A percentile compares a stretch with the other conserved stretches of the same genome.
phyloP scores from a whole-genome alignment of 2,888 invertebrate genomes.

The Vesta saturnalis region DNA sequence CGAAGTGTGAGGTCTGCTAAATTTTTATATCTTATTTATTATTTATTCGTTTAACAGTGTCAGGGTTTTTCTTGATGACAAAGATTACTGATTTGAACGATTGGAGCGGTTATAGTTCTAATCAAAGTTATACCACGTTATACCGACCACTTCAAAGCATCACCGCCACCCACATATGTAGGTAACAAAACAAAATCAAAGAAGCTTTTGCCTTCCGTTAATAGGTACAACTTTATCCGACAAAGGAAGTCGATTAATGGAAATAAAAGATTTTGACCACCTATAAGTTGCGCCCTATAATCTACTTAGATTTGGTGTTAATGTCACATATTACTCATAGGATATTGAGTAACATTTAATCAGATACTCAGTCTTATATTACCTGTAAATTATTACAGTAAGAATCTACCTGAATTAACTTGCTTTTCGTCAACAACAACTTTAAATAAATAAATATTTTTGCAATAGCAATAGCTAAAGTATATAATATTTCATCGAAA shows the following conservation, averaged over 20 bases:
- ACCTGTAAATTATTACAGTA: too few relatives aligned
- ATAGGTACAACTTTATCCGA: background rate
- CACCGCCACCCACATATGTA: background rate
- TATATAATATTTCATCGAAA: too few relatives aligned
- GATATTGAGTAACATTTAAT: too few relatives aligned
- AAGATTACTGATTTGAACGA: conserved; percentile 26
- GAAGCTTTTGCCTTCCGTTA: background rate
- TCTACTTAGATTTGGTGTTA: too few relatives aligned
- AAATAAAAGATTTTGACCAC: background rate
- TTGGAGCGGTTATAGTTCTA: conserved; percentile 19
- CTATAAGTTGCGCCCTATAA: background rate
- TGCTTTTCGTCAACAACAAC: too few relatives aligned
- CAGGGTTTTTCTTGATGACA: conserved; percentile 33
- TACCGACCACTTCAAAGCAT: background rate
- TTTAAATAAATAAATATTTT: too few relatives aligned
- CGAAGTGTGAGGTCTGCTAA: conserved; percentile 44
- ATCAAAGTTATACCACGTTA: background rate
- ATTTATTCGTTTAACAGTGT: conserved; percentile 39
- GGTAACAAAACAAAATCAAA: too few relatives aligned
- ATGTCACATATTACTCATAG: too few relatives aligned
- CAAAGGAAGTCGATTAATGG: background rate
- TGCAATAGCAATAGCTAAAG: too few relatives aligned
- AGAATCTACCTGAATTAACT: too few relatives aligned
- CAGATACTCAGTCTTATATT: too few relatives aligned
- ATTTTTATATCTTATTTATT: conserved; percentile 37